Evolutionary conservation across 1,140 invertebrate species (phyloP).

Genomic region (Mya arenaria): DNA sequence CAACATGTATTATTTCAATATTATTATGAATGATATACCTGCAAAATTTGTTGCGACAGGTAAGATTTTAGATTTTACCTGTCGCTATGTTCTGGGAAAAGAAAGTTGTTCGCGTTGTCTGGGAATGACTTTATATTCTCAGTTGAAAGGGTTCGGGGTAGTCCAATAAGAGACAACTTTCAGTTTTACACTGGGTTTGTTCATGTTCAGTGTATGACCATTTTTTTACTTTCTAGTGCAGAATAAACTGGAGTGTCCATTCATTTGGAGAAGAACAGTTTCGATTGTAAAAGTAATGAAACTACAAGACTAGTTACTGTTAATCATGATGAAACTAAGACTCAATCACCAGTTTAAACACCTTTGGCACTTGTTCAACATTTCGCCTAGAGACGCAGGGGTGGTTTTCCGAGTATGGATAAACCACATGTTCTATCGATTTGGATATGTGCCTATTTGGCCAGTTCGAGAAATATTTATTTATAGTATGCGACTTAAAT

Average conservation of each 20-base stretch:
- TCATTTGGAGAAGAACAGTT: not conserved
- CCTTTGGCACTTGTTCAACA: conserved; percentile 3
- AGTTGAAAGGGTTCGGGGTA: not conserved
- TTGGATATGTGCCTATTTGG: conserved; percentile 52
- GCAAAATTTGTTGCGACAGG: too few species aligned
- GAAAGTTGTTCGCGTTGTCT: too few species aligned
- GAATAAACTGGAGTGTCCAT: not conserved
- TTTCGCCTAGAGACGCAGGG: not conserved
- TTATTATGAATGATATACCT: too few species aligned
- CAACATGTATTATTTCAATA: too few species aligned
- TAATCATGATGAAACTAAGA: conserved; percentile 11
- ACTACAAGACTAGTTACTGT: conserved; percentile 28
- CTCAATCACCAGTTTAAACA: conserved; percentile 36
- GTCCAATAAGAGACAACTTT: conserved; percentile 19
- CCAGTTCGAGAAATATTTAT: conserved; percentile 36
- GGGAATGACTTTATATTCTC: too few species aligned
- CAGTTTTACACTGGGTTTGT: not conserved
- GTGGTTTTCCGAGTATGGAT: conserved; percentile 48
- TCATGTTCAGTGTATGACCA: not conserved
- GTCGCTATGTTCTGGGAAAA: too few species aligned
- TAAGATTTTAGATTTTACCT: too few species aligned
- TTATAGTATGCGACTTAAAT: conserved; percentile 39
- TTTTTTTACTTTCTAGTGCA: conserved; percentile 35
- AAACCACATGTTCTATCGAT: conserved; percentile 53
- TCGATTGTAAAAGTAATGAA: not conserved